Evolutionary conservation across 2,113 vertebrate genomes (phyloP).

Genomic region (Piaya cayana): DNA sequence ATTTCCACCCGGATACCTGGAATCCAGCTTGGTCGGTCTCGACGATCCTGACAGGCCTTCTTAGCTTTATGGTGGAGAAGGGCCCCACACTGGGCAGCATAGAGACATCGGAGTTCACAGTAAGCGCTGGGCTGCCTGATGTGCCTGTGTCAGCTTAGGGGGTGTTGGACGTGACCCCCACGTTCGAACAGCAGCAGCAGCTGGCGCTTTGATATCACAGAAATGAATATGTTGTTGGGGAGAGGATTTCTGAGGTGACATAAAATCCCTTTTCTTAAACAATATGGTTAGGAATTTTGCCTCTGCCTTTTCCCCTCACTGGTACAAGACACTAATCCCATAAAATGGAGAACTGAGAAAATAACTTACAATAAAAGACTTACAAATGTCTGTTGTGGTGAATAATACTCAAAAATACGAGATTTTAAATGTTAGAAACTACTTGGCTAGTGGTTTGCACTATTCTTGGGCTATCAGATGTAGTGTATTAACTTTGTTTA

Average conservation of each 20-base stretch:
- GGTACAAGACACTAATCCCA: not conserved
- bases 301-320: too few species aligned
- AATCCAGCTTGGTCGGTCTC: slow-evolving; percentile 98
- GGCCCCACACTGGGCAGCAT: slow-evolving; percentile 97
- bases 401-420: not conserved
- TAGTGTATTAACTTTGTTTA: fast-evolving
- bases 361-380: not conserved
- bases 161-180: fast-evolving
- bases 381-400: not conserved
- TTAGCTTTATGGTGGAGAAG: slow-evolving; percentile 99
- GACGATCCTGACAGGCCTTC: slow-evolving; percentile 95
- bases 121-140: slow-evolving; percentile 57
- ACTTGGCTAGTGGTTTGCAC: not conserved
- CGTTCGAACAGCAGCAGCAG: not conserved
- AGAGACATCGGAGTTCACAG: slow-evolving; percentile 95
- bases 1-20: slow-evolving; percentile 98
- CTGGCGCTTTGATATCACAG: not conserved
- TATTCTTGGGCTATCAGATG: fast-evolving
- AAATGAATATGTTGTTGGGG: not conserved
- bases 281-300: not conserved
- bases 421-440: not conserved
- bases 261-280: not conserved
- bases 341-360: not conserved
- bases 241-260: not conserved
- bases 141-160: not conserved